Conservation (phyloP, 2,113 vertebrate species). For the Callithrix jacchus region DNA sequence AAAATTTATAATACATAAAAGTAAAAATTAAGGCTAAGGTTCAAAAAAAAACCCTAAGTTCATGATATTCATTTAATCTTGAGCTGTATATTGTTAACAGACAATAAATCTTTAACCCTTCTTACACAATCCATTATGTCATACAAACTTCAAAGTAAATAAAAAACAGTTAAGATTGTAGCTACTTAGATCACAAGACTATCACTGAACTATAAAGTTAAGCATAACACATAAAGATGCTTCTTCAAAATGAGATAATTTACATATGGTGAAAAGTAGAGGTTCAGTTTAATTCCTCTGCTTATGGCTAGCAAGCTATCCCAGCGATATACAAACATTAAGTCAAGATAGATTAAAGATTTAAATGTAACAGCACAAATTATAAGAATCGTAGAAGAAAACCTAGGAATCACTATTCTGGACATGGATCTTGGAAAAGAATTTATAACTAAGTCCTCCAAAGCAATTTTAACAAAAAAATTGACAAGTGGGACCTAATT, state of each 20-base stretch:
- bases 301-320: too few relatives aligned
- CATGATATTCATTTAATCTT: constrained; percentile 21
- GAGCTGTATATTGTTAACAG: background rate
- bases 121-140: background rate
- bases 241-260: constrained; percentile 15
- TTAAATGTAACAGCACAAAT: too few relatives aligned
- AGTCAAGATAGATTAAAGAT: too few relatives aligned
- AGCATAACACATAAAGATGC: background rate
- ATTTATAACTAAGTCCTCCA: too few relatives aligned
- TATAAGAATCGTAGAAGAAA: too few relatives aligned
- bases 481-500: too few relatives aligned
- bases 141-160: constrained; percentile 37
- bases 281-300: too few relatives aligned
- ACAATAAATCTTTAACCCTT: background rate
- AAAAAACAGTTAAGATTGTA: background rate
- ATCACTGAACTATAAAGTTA: constrained; percentile 29
- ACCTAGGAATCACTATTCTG: too few relatives aligned
- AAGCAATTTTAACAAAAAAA: too few relatives aligned
- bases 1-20: constrained; percentile 10
- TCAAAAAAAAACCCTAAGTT: background rate
- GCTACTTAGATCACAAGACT: background rate
- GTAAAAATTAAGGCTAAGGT: background rate
- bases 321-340: too few relatives aligned
- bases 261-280: too few relatives aligned
- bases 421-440: too few relatives aligned